These are phyloP conservation scores for Schrankia costaestrigalis DNA, from an alignment of 2,888 invertebrate species.

Conservation along the genomic window DNA sequence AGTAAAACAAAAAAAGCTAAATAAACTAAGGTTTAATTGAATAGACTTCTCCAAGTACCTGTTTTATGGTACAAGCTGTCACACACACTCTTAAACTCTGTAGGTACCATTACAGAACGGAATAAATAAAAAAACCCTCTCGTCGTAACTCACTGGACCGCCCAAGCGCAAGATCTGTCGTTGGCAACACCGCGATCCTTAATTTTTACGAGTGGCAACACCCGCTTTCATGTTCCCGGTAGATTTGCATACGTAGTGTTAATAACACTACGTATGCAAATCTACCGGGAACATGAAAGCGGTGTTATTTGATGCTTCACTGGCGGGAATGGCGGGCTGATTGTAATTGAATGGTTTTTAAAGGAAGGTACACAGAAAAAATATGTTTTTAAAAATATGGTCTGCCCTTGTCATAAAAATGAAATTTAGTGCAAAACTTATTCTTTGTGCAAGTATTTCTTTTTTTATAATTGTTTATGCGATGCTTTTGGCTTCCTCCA, in stretches of 20 bases:
- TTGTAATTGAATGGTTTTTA: conserved; percentile 12
- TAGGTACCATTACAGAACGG: conserved; percentile 18
- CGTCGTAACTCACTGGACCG: conserved; percentile 39
- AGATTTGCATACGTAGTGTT: conserved; percentile 26
- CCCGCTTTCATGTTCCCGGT: conserved; percentile 28
- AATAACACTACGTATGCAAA: conserved; percentile 27
- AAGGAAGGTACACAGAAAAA: neutral
- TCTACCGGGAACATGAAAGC: conserved; percentile 29
- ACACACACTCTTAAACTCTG: conserved; percentile 23
- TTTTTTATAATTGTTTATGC: no score
- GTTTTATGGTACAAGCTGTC: no score
- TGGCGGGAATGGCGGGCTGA: conserved; percentile 8
- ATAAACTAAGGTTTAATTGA: no score
- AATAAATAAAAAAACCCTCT: conserved; percentile 29
- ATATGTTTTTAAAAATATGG: no score
- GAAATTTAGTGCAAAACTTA: no score
- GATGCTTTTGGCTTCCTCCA: no score
- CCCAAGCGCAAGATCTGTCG: conserved; percentile 29
- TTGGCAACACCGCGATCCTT: conserved; percentile 26
- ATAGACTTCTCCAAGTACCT: neutral
- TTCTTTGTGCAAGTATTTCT: no score
- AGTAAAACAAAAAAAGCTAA: no score
- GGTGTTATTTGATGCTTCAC: conserved; percentile 21
- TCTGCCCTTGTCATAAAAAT: no score
- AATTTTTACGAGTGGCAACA: conserved; percentile 37